Evolutionary conservation across 2,888 invertebrate genomes (phyloP).

Genomic region (Labia minor): DNA sequence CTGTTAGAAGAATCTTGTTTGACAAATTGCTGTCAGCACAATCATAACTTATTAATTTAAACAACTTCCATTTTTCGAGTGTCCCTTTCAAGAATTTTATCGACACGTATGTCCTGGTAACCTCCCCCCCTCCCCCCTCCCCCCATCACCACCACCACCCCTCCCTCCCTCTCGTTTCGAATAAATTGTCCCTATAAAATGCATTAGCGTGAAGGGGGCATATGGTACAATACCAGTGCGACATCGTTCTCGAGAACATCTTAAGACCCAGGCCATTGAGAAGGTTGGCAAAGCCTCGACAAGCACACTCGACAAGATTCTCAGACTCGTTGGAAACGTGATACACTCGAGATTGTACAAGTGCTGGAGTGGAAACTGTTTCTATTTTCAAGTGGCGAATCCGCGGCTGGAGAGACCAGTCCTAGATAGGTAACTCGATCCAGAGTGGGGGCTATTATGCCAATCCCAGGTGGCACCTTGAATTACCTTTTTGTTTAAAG

Average conservation of each 20-base stretch:
- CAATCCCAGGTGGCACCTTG: too few relatives aligned
- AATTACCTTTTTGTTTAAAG: too few relatives aligned
- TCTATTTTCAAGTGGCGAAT: constrained; percentile 13
- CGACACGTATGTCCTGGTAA: background rate
- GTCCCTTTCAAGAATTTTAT: background rate
- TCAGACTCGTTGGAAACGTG: background rate
- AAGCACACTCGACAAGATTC: background rate
- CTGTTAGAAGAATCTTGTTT: constrained; percentile 1
- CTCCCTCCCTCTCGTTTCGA: background rate
- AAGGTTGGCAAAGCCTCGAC: background rate
- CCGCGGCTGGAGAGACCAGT: background rate
- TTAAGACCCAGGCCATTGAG: background rate
- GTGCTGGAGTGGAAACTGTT: background rate
- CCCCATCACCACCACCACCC: too few relatives aligned
- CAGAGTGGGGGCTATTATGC: too few relatives aligned
- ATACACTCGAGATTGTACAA: constrained; percentile 13
- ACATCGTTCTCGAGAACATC: background rate
- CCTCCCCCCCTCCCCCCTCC: background rate
- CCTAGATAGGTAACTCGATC: too few relatives aligned
- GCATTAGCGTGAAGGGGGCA: background rate
- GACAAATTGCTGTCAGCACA: constrained; percentile 8
- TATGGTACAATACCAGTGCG: background rate
- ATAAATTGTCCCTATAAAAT: constrained; percentile 4
- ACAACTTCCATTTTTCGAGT: background rate
- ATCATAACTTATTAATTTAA: constrained; percentile 5